phyloP scores from a whole-genome alignment of 2,888 invertebrate genomes.

The Eulithis testata region DNA sequence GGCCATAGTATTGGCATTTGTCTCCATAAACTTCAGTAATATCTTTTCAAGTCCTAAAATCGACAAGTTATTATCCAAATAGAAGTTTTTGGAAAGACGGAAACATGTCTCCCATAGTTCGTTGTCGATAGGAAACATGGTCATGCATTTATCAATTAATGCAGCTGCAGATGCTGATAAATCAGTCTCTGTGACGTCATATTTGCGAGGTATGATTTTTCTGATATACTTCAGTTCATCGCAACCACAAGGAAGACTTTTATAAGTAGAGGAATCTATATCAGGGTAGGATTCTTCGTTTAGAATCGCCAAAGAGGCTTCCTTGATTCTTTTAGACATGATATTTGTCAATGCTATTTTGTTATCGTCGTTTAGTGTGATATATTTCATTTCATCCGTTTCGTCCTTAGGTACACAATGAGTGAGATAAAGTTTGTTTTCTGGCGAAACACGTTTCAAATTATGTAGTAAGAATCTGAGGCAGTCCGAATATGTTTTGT shows the following conservation, averaged over 20 bases:
- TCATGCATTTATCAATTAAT: slow-evolving; percentile 71
- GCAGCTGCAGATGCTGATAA: slow-evolving; percentile 65
- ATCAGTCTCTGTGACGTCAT: slow-evolving; percentile 48
- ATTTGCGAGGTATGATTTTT: slow-evolving; percentile 37
- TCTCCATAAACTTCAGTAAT: slow-evolving; percentile 82
- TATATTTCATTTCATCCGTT: slow-evolving; percentile 28
- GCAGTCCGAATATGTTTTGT: slow-evolving; percentile 65
- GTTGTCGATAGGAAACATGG: slow-evolving; percentile 69
- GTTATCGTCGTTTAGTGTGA: slow-evolving; percentile 57
- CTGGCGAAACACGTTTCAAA: slow-evolving; percentile 51
- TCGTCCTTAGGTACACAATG: slow-evolving; percentile 52
- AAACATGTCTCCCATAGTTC: slow-evolving; percentile 75
- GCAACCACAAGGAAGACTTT: slow-evolving; percentile 69
- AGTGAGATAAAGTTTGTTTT: slow-evolving; percentile 57
- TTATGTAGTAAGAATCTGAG: slow-evolving; percentile 63
- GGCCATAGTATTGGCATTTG: slow-evolving; percentile 74
- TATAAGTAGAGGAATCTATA: slow-evolving; percentile 57
- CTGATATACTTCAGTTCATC: slow-evolving; percentile 64
- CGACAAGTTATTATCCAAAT: slow-evolving; percentile 66
- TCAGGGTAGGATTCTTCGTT: slow-evolving; percentile 69
- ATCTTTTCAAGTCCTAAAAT: slow-evolving; percentile 82
- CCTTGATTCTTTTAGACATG: slow-evolving; percentile 74
- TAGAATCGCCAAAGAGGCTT: slow-evolving; percentile 68
- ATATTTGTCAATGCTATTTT: slow-evolving; percentile 65
- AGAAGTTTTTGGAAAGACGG: slow-evolving; percentile 70